These are phyloP conservation scores for Melierax canorus DNA, from an alignment of 2,113 vertebrate genomes.

Conservation along the genomic window DNA sequence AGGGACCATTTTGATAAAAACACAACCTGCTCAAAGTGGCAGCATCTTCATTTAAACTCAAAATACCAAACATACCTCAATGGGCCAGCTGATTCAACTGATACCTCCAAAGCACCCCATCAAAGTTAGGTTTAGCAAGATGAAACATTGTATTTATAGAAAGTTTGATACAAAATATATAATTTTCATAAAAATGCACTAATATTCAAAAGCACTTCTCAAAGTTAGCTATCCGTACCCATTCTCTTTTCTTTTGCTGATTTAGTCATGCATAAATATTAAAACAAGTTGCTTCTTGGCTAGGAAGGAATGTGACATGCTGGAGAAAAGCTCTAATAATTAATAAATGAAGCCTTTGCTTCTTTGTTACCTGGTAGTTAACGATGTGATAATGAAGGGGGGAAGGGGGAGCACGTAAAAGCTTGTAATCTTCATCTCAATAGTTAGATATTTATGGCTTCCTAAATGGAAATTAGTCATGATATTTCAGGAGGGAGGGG, in stretches of 20 bases:
- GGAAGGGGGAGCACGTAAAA: neutral
- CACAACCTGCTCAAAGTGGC: neutral
- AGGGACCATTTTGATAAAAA: neutral
- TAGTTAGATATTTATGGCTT: neutral
- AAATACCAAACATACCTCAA: neutral
- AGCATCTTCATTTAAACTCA: neutral
- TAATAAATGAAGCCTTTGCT: neutral
- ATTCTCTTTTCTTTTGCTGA: neutral
- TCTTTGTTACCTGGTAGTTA: neutral
- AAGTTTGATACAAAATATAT: neutral
- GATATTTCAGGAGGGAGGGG: neutral
- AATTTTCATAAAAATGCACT: neutral
- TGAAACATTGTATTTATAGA: neutral
- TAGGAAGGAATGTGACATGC: neutral
- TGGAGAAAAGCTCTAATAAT: neutral
- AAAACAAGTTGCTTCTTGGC: neutral
- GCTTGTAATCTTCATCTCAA: neutral
- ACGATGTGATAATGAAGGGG: neutral
- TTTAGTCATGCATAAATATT: neutral
- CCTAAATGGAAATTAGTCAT: neutral
- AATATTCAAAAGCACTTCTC: neutral
- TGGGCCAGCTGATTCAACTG: neutral
- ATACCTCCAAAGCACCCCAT: neutral
- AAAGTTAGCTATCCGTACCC: neutral
- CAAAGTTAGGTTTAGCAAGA: neutral